Conservation (phyloP, 1,140 invertebrate genomes). For the Mylabris phalerata region DNA sequence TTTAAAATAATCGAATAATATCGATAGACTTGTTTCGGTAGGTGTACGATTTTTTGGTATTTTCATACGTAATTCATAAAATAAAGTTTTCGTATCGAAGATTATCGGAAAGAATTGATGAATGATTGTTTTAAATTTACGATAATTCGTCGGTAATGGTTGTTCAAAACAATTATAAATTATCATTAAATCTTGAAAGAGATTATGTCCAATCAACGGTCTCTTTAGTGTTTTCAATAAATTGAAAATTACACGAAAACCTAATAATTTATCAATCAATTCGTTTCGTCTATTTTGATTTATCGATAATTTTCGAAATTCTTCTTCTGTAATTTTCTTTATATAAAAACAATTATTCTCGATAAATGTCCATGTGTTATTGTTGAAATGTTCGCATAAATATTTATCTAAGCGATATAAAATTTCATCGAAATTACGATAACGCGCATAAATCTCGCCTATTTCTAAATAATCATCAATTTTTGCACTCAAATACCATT, state of each 20-base stretch:
- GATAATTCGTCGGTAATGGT: conserved; percentile 59
- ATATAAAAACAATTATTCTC: conserved; percentile 43
- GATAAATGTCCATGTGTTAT: conserved; percentile 44
- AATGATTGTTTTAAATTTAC: conserved; percentile 57
- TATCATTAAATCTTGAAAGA: conserved; percentile 62
- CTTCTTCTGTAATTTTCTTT: conserved; percentile 34
- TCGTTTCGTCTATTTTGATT: conserved; percentile 21
- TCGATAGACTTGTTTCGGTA: conserved; percentile 46
- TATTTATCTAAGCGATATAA: conserved; percentile 47
- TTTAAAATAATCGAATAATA: conserved; percentile 54
- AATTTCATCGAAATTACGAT: conserved; percentile 28
- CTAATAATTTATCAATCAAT: conserved; percentile 49
- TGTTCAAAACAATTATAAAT: conserved; percentile 65
- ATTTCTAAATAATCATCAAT: conserved; percentile 22
- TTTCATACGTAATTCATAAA: conserved; percentile 46
- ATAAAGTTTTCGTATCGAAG: conserved; percentile 68
- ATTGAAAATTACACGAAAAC: conserved; percentile 63
- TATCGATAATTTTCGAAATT: conserved; percentile 11
- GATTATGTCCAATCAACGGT: conserved; percentile 70
- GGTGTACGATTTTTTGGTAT: conserved; percentile 47
- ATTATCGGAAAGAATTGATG: conserved; percentile 58
- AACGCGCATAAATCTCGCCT: conserved; percentile 15
- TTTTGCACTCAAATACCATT: conserved; percentile 32
- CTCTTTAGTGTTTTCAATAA: conserved; percentile 52
- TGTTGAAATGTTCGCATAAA: conserved; percentile 48